Percentiles rank a stretch among this genome's conserved stretches.
phyloP scores from a whole-genome alignment of 2,888 invertebrate species.

The Spodoptera exigua region DNA sequence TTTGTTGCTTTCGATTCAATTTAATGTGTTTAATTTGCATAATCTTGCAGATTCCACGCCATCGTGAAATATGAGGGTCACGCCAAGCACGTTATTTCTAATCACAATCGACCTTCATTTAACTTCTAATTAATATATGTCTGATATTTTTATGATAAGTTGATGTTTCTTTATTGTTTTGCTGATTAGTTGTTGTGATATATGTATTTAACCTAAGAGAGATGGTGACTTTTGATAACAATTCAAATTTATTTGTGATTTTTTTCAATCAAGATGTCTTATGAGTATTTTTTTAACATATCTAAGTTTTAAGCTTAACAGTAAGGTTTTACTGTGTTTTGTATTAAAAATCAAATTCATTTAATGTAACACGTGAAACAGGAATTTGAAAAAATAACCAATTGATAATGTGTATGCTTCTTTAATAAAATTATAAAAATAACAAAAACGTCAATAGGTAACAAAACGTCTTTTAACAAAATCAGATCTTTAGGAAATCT shows the following conservation, averaged over 20 bases:
- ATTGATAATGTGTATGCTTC: too few relatives aligned
- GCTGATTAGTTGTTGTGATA: constrained; percentile 16
- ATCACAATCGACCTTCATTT: constrained; percentile 44
- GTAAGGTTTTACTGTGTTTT: too few relatives aligned
- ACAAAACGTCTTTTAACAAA: constrained; percentile 1
- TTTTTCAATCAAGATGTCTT: too few relatives aligned
- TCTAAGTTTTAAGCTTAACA: too few relatives aligned
- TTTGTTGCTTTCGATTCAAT: constrained; percentile 8
- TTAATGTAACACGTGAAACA: constrained; percentile 9
- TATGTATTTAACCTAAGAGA: constrained; percentile 9
- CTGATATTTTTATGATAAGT: constrained; percentile 53
- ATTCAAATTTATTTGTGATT: not conserved
- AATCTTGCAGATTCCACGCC: constrained; percentile 49
- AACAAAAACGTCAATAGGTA: too few relatives aligned
- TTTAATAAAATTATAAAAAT: too few relatives aligned
- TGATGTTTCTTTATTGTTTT: not conserved
- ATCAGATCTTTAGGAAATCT: not conserved
- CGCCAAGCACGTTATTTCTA: constrained; percentile 51
- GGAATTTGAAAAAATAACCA: too few relatives aligned
- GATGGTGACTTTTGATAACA: constrained; percentile 18
- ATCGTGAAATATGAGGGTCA: constrained; percentile 57
- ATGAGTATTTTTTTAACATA: too few relatives aligned
- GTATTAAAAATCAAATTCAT: too few relatives aligned
- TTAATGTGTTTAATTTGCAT: constrained; percentile 9
- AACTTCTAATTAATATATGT: constrained; percentile 33